Evolutionary conservation across 2,797 vertebrate genomes (phyloP), one percentile per base, ranked within the genome.

Genomic region (Glyptemys insculpta): DNA sequence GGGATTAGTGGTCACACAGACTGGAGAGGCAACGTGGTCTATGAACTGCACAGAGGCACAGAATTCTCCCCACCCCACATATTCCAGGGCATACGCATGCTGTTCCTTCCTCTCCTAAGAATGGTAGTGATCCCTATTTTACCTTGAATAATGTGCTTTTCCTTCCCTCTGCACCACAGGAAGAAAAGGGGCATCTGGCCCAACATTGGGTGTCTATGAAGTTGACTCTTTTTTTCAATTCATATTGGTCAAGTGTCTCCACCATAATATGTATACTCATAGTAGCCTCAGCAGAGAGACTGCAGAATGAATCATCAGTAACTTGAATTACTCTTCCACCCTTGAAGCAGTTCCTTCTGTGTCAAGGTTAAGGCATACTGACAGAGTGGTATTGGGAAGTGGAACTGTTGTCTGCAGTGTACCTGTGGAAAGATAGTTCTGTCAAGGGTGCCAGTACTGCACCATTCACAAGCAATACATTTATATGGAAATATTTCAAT

Each of bases 401-500:
- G 47, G 44, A 79, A 90, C 88, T 92, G 3, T 34, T 92, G 84
- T 65, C 82, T 80, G 83, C 78, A 93, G 79, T 49, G 0, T 72
- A 62, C 90, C 57, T 85, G 41, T 91, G n/a, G 34, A 90, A 90
- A 34, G 84, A 62, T 76, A 14, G 11, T 6, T 23, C 53, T 85
- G 87, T 90, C 57, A 11, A 37, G 34, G 23, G 62, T 95, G 27
- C 79, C 96, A 95, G 89, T 94, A 95, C 83, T 0, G 0, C 52
- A 91, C 87, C 84, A 96, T 97, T 86, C 80, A 65, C 62, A 12
- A 1, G 41, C 1, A 1, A 10, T 3, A 1, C 31, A 53, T 94
- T 80, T 78, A 2, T 81, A 95, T 93, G 85, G 4, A 44, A 90
- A 86, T 76, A 62, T 96, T 96, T 93, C 72, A 89, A 65, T 97